These are phyloP conservation scores for Jaculus jaculus DNA, from an alignment of 2,113 vertebrate genomes.

Conservation along the genomic window DNA sequence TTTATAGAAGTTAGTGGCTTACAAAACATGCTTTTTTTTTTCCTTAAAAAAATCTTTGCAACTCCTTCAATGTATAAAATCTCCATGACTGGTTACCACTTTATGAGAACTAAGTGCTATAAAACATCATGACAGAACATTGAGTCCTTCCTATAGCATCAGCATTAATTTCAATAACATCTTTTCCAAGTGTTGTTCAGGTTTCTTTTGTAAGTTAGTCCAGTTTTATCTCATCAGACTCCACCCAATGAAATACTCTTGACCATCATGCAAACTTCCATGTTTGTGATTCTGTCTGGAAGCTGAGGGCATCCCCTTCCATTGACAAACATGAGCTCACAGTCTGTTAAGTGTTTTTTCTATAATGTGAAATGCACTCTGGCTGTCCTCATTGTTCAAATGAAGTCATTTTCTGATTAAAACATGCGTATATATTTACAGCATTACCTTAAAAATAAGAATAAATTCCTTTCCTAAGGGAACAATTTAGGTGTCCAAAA, in stretches of 20 bases:
- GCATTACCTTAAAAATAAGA: constrained; percentile 15
- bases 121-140: not conserved
- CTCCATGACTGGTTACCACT: not conserved
- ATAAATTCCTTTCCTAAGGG: not conserved
- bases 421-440: not conserved
- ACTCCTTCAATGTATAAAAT: not conserved
- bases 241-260: not conserved
- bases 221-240: constrained; percentile 19
- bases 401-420: not conserved
- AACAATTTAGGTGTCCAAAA: not conserved
- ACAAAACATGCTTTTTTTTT: not conserved
- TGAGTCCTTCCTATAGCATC: not conserved
- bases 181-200: not conserved
- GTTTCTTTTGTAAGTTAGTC: not conserved
- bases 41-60: not conserved
- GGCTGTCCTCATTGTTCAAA: not conserved
- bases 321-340: not conserved
- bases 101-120: not conserved
- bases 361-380: not conserved
- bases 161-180: not conserved
- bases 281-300: not conserved
- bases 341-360: not conserved
- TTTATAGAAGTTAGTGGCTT: constrained; percentile 45
- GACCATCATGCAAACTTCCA: not conserved
- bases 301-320: not conserved